A percentile compares a stretch with the other conserved stretches of the same genome.
These are phyloP conservation scores for Montipora sp. DNA, from an alignment of 64 coral and sea anemone genomes.

Conservation along the genomic window DNA sequence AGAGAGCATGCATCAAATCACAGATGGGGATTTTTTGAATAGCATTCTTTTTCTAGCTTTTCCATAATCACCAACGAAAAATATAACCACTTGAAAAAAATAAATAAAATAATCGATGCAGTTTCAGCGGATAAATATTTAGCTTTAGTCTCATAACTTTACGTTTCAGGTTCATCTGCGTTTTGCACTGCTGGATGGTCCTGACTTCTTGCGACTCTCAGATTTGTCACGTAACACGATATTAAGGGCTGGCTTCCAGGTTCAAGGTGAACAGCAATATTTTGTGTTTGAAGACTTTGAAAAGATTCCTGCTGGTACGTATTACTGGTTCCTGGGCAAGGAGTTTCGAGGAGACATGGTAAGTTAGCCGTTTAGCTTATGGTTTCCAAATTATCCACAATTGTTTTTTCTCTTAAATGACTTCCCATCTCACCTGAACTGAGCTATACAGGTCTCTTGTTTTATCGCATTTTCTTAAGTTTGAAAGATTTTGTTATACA, in stretches of 20 bases:
- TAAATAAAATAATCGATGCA: too few species aligned
- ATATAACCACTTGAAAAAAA: too few species aligned
- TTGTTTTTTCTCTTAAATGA: too few species aligned
- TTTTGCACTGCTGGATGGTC: slow-evolving; percentile 4
- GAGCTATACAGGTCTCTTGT: too few species aligned
- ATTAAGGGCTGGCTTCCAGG: slow-evolving; percentile 8
- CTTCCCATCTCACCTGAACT: too few species aligned
- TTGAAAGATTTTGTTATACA: too few species aligned
- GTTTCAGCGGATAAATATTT: too few species aligned
- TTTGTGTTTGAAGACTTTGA: slow-evolving; percentile 71
- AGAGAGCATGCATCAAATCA: too few species aligned
- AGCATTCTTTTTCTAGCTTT: too few species aligned
- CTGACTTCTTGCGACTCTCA: slow-evolving; percentile 31
- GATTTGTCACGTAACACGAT: slow-evolving; percentile 18
- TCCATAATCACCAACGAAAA: too few species aligned
- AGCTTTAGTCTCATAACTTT: not conserved
- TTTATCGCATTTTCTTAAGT: too few species aligned
- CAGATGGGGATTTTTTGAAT: too few species aligned
- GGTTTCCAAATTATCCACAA: not conserved
- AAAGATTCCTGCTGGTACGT: slow-evolving; percentile 16
- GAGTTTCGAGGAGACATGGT: slow-evolving; percentile 76
- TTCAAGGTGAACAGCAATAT: slow-evolving; percentile 48
- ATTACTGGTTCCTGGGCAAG: slow-evolving; percentile 65
- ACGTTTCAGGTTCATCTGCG: slow-evolving; percentile 10
- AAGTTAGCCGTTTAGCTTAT: not conserved